These are phyloP conservation scores for Daboia siamensis DNA, from an alignment of 2,113 vertebrate genomes.

Conservation along the genomic window DNA sequence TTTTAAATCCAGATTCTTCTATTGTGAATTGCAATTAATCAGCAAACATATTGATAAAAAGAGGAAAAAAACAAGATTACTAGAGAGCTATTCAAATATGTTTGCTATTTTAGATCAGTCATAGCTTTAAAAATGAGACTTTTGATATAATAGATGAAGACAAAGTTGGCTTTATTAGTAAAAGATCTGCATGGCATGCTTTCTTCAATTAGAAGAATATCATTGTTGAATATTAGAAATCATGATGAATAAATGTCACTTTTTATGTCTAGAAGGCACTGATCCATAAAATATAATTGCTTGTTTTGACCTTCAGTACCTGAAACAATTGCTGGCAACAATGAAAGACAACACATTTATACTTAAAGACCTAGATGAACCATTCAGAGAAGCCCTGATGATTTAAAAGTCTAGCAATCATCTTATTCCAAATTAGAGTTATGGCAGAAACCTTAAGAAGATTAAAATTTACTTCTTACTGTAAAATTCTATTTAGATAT, in stretches of 20 bases:
- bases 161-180: background rate
- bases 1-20: background rate
- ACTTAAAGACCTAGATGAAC: background rate
- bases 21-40: background rate
- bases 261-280: background rate
- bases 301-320: background rate
- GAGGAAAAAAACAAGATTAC: background rate
- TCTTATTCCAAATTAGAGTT: background rate
- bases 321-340: background rate
- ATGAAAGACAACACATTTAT: background rate
- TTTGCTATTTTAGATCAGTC: background rate
- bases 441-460: background rate
- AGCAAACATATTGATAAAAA: background rate
- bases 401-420: background rate
- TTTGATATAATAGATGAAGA: background rate
- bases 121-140: background rate
- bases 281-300: background rate
- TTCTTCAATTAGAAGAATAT: background rate
- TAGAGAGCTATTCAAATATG: background rate
- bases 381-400: background rate
- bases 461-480: background rate
- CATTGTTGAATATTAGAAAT: background rate
- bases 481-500: background rate
- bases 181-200: background rate
- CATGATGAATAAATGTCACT: background rate